Percentiles rank a stretch among this genome's conserved stretches.
Evolutionary conservation across 2,797 vertebrate genomes (phyloP).

Genomic region (Notolepis coatsorum): DNA sequence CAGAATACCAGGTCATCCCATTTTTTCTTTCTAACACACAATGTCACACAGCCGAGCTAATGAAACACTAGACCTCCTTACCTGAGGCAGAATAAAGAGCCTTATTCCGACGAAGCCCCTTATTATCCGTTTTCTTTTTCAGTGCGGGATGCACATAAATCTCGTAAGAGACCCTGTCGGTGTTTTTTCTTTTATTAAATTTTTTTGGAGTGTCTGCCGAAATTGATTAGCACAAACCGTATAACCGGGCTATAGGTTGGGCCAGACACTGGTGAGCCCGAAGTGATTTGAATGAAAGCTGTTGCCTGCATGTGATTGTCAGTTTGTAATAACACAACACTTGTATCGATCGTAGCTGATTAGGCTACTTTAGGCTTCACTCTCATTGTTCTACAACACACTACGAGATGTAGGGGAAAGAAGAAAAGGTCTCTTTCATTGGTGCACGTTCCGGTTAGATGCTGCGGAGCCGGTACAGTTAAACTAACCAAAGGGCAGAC

Average conservation of each 20-base stretch:
- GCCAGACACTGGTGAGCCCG: constrained; percentile 20
- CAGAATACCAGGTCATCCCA: constrained; percentile 18
- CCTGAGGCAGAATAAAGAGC: constrained; percentile 74
- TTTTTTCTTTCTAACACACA: constrained; percentile 45
- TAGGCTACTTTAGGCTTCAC: constrained; percentile 53
- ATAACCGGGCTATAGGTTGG: constrained; percentile 33
- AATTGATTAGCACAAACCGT: constrained; percentile 29
- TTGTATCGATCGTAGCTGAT: constrained; percentile 7
- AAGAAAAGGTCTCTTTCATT: constrained; percentile 25
- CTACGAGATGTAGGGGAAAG: constrained; percentile 1
- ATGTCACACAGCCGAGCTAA: constrained; percentile 56
- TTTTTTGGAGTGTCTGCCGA: background rate
- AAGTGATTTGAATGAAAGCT: constrained; percentile 20
- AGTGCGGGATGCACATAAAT: constrained; percentile 61
- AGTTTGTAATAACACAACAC: constrained; percentile 44
- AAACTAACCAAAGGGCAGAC: constrained; percentile 59
- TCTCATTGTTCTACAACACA: constrained; percentile 68
- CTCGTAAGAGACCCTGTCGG: constrained; percentile 48
- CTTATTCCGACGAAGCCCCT: constrained; percentile 69
- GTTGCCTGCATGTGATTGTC: constrained; percentile 60
- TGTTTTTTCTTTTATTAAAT: constrained; percentile 4
- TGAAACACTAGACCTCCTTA: constrained; percentile 74
- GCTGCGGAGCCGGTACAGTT: constrained; percentile 65
- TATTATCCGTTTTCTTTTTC: constrained; percentile 52
- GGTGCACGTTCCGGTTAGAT: constrained; percentile 52